Percentiles rank a stretch among this genome's conserved stretches.
Evolutionary conservation across 2,113 vertebrate species (phyloP).

Genomic region (Alligator mississippiensis): DNA sequence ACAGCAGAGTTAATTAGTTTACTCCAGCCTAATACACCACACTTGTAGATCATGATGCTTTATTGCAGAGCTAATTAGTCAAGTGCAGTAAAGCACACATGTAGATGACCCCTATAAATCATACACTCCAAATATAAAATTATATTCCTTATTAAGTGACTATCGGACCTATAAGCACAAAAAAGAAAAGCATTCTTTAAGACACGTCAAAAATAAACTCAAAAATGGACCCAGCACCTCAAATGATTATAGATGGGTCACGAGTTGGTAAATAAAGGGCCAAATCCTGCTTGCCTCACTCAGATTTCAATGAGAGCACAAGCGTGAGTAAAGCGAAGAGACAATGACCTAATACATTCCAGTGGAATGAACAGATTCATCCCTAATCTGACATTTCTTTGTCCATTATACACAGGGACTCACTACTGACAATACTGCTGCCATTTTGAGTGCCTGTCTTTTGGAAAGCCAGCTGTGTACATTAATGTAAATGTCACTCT

Average conservation of each 20-base stretch:
- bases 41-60: too few species aligned
- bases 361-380: not conserved
- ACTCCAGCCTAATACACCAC: too few species aligned
- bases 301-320: not conserved
- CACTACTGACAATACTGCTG: not conserved
- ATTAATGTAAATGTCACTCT: rapidly evolving
- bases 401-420: not conserved
- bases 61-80: too few species aligned
- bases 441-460: not conserved
- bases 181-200: not conserved
- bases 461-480: not conserved
- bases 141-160: not conserved
- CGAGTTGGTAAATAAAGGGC: not conserved
- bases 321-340: rapidly evolving
- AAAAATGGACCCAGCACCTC: not conserved
- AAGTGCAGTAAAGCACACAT: too few species aligned
- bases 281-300: not conserved
- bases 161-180: not conserved
- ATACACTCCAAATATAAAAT: not conserved
- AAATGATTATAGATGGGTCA: not conserved
- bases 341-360: not conserved
- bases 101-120: not conserved
- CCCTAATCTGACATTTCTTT: not conserved
- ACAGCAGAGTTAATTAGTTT: too few species aligned
- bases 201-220: not conserved